Evolutionary conservation across 2,113 vertebrate species (phyloP), one percentile per base, ranked within the genome.

Genomic region (Oplegnathus fasciatus): DNA sequence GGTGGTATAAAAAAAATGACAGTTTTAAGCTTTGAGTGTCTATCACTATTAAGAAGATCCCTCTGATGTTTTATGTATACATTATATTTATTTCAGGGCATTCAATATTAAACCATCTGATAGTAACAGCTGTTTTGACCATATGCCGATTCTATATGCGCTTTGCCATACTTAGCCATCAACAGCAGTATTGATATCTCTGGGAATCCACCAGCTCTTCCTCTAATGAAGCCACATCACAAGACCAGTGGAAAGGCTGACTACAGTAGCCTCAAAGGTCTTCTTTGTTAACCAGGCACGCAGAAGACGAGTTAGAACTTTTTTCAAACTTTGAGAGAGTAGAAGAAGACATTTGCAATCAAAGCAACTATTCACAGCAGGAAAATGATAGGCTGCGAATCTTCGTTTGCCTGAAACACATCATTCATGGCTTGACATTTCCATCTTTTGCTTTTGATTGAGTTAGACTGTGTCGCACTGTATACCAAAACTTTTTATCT

Each of bases 171-270:
- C 30, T 67, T 26, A 17, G 15, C 24, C 0, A n/a, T 74, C 28
- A 61, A 15, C 37, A 58, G 58, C 28, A 80, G 69, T 64, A 42
- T 14, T 86, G 46, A 46, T 28, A 34, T 69, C 9, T 42, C 26
- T 58, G 55, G 34, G 64, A 68, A 61, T 72, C 67, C 22, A 32
- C 44, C 24, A 8, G 78, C 32, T 7, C 54, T 73, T 50, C 42
- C 24, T 82, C 46, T 83, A 40, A 54, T 67, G 67, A 48, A 42
- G 52, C 40, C 61, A 17, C 71, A 13, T 82, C 50, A 62, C 46
- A 74, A 75, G 70, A 58, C 34, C 26, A 88, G 67, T 73, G 84
- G 89, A 89, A 87, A 90, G 57, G 28, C 62, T 85, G 87, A 85
- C 76, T 4, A 11, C 2, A 28, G 70, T 54, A 18, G 52, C 61